These are phyloP conservation scores for Leistus spinibarbis DNA, from an alignment of 2,888 invertebrate genomes.

Conservation along the genomic window DNA sequence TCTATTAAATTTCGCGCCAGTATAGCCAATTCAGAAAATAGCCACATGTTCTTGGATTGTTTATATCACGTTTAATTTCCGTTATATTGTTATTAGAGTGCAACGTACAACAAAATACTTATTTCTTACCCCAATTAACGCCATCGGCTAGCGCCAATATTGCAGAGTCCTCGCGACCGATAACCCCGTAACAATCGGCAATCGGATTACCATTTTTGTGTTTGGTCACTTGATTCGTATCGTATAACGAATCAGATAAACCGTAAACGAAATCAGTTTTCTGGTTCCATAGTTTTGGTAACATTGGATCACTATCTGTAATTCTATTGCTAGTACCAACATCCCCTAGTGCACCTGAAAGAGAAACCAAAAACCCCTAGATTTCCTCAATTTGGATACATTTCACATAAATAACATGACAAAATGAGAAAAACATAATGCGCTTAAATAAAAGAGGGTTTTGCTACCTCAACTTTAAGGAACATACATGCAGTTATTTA, in stretches of 20 bases:
- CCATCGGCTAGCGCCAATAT: slow-evolving; percentile 86
- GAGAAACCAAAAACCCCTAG: not conserved
- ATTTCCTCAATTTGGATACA: not conserved
- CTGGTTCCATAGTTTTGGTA: slow-evolving; percentile 63
- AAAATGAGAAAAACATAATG: too few species aligned
- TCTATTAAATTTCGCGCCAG: too few species aligned
- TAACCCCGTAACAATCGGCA: slow-evolving; percentile 85
- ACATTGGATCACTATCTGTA: slow-evolving; percentile 44
- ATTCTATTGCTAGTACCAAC: not conserved
- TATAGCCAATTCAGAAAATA: not conserved
- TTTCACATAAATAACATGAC: too few species aligned
- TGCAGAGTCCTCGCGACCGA: slow-evolving; percentile 73
- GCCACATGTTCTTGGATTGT: too few species aligned
- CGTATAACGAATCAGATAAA: slow-evolving; percentile 79
- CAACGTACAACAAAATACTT: not conserved
- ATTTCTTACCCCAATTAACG: slow-evolving; percentile 80
- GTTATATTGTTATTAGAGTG: too few species aligned
- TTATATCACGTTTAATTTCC: not conserved
- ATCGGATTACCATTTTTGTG: slow-evolving; percentile 77
- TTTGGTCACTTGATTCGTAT: slow-evolving; percentile 79
- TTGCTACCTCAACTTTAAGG: too few species aligned
- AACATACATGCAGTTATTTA: too few species aligned
- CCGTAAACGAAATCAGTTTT: slow-evolving; percentile 68
- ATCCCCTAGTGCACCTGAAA: not conserved
- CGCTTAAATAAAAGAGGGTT: too few species aligned